Conservation (phyloP, 2,797 vertebrate genomes). For the Phrynocephalus forsythii region DNA sequence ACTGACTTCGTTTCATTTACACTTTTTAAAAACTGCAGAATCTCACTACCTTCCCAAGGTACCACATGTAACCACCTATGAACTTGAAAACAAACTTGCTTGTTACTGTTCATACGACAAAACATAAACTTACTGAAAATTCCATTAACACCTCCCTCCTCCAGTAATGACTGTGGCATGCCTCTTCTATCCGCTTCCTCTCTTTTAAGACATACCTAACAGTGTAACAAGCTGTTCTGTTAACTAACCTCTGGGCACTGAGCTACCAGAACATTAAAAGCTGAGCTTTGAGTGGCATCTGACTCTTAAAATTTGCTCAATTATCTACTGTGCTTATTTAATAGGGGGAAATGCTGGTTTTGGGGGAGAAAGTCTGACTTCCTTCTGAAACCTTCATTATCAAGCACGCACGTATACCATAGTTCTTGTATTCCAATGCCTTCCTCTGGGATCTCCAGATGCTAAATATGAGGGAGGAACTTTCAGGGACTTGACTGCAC, state of each 20-base stretch:
- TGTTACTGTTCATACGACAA: neutral
- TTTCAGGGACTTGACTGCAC: no score
- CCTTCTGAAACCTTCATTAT: neutral
- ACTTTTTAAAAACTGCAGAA: neutral
- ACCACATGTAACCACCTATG: slow-evolving; percentile 11
- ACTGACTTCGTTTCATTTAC: no score
- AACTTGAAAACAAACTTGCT: slow-evolving; percentile 27
- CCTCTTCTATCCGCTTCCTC: neutral
- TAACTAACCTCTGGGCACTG: neutral
- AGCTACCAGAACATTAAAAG: neutral
- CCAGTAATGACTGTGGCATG: neutral
- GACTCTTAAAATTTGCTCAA: neutral
- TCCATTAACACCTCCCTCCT: neutral
- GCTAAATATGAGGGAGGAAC: neutral
- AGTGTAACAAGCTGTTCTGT: neutral
- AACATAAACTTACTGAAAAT: neutral
- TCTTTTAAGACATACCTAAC: neutral
- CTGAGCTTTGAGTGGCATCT: neutral
- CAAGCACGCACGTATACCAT: neutral
- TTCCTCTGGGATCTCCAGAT: neutral
- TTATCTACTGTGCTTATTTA: neutral
- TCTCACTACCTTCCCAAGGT: slow-evolving; percentile 21
- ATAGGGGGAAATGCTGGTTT: no score
- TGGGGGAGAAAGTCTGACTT: neutral
- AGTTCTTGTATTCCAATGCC: neutral